phyloP scores from a whole-genome alignment of 1,140 invertebrate species.

The Patella vulgata region DNA sequence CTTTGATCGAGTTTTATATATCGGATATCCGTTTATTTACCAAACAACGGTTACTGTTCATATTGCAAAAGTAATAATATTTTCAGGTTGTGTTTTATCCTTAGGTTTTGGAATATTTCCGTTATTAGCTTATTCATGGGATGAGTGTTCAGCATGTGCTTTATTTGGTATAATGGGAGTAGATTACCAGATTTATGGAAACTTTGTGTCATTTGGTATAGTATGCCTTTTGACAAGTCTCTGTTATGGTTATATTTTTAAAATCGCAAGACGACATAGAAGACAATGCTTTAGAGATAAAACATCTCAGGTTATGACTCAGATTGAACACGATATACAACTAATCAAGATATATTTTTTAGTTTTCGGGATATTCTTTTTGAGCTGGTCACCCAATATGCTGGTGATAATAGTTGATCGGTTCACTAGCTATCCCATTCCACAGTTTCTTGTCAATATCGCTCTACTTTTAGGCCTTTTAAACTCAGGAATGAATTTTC shows the following conservation, averaged over 20 bases:
- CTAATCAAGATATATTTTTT: no score
- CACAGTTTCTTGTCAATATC: no score
- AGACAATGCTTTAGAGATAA: neutral
- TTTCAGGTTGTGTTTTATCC: neutral
- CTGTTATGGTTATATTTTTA: constrained; percentile 6
- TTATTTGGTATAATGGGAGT: neutral
- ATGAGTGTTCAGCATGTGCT: neutral
- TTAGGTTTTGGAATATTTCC: constrained; percentile 2
- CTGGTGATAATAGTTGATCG: no score
- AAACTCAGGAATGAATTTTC: constrained; percentile 12
- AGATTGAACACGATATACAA: no score
- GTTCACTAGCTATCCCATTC: no score
- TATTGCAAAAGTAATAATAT: neutral
- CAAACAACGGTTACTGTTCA: neutral
- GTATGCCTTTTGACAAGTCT: neutral
- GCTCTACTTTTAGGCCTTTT: constrained; percentile 1
- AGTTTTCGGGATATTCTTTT: no score
- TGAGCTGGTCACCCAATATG: no score
- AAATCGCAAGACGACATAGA: neutral
- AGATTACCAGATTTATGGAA: constrained; percentile 3
- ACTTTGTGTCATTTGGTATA: neutral
- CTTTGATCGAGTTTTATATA: constrained; percentile 8
- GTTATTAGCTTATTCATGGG: neutral
- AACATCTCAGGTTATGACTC: neutral
- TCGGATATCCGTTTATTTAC: constrained; percentile 5